phyloP scores from a whole-genome alignment of 2,113 vertebrate species.

The Paradisaea rubra region DNA sequence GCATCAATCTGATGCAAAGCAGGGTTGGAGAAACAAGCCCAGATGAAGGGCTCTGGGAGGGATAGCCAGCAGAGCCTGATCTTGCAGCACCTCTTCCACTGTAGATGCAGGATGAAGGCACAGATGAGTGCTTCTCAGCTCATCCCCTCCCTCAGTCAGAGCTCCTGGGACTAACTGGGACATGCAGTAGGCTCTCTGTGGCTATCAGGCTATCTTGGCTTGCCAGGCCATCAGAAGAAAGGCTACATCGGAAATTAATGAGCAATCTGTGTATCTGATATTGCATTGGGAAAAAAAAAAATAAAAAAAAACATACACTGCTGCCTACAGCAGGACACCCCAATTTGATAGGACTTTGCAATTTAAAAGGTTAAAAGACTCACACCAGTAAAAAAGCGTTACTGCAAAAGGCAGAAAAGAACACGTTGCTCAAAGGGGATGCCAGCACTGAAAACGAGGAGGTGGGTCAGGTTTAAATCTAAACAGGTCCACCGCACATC shows the following conservation, averaged over 20 bases:
- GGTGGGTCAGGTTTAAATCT: conserved; percentile 39
- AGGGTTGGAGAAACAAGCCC: background rate
- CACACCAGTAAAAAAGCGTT: background rate
- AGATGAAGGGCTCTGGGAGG: background rate
- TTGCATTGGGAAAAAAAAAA: fast-evolving
- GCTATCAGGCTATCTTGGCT: background rate
- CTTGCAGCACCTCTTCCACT: background rate
- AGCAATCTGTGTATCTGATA: background rate
- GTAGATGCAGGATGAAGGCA: background rate
- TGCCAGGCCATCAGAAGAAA: background rate
- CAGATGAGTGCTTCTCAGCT: background rate
- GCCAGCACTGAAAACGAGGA: background rate
- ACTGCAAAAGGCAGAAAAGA: background rate
- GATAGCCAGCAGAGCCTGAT: background rate
- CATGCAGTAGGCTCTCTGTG: background rate
- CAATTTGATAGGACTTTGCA: background rate
- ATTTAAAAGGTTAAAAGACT: background rate
- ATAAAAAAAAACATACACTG: background rate
- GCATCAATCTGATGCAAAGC: background rate
- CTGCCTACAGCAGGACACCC: background rate
- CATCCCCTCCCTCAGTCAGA: background rate
- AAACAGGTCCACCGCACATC: conserved; percentile 51
- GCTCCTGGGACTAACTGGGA: fast-evolving
- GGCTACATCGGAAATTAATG: background rate
- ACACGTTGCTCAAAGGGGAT: background rate